Evolutionary conservation across 2,113 vertebrate genomes (phyloP).

Genomic region (Sminthopsis crassicaudata): DNA sequence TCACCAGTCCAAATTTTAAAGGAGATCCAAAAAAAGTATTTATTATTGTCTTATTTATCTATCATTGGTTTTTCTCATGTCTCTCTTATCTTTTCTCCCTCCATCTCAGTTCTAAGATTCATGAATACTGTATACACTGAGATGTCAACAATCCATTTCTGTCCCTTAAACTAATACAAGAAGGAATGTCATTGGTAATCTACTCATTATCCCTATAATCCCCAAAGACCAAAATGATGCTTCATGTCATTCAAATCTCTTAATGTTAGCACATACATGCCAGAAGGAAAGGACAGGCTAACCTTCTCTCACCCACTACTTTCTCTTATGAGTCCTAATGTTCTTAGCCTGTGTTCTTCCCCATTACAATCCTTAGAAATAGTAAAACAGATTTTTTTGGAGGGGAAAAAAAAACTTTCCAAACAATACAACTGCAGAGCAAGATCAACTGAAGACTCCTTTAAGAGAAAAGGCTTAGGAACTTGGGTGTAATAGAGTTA

Average conservation of each 20-base stretch:
- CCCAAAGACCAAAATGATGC: background rate
- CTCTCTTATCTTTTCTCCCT: background rate
- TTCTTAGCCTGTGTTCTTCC: constrained; percentile 10
- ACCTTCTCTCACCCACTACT: background rate
- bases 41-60: background rate
- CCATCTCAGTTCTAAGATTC: background rate
- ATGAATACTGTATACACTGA: background rate
- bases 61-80: background rate
- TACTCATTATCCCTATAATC: background rate
- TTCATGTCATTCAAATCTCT: background rate
- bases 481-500: background rate
- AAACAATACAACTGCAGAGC: background rate
- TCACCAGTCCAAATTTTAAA: background rate
- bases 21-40: constrained; percentile 23
- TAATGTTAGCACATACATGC: background rate
- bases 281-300: constrained; percentile 13
- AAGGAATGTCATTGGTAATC: background rate
- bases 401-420: background rate
- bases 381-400: background rate
- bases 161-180: background rate
- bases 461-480: constrained; percentile 12
- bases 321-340: background rate
- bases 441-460: background rate
- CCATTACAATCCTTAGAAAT: constrained; percentile 17
- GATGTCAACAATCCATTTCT: background rate